Evolutionary conservation across 2,797 vertebrate species (phyloP), one percentile per base, ranked within the genome.

Genomic region (Melanotaenia boesemani): DNA sequence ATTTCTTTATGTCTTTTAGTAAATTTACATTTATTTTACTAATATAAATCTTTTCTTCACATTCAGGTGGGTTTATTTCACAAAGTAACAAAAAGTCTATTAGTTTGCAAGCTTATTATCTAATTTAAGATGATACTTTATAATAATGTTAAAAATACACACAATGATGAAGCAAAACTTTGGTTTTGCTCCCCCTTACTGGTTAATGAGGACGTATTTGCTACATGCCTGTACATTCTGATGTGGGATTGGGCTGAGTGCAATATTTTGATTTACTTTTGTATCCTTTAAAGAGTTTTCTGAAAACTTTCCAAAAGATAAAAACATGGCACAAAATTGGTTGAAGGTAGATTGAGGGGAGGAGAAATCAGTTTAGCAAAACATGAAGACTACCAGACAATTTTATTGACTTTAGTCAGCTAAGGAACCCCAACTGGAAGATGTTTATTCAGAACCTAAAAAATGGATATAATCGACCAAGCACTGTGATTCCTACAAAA

Each of bases 371-470:
- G 28, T 73, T 74, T 62, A 73, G 72, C 24, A 3, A 26, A 63
- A 55, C 28, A 6, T 65, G 63, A 76, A 48, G 63, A 56, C 67
- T 60, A 73, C 59, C 54, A 32, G 48, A 74, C 70, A 74, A 68
- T 54, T 48, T 76, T 72, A 61, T 79, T 41, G 0, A 0, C 71
- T 68, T 84, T 65, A 72, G 64, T 54, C 32, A n/a, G 52, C 32
- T 67, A 41, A 67, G 58, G 30, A 22, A 57, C 24, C 32, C 15
- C 24, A 20, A 60, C 52, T 34, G 63, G 26, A 55, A 30, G 55
- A 77, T 18, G 72, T 62, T 71, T 54, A 22, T 5, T 54, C 4
- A 12, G 50, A 24, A n/a, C 10, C n/a, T 24, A 4, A 48, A 46
- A 39, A 20, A 48, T 15, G 12, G 18, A 48, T 11, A 54, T 13